A percentile compares a stretch with the other conserved stretches of the same genome.
These are phyloP conservation scores for Cololabis saira DNA, from an alignment of 2,113 vertebrate species.

Conservation along the genomic window DNA sequence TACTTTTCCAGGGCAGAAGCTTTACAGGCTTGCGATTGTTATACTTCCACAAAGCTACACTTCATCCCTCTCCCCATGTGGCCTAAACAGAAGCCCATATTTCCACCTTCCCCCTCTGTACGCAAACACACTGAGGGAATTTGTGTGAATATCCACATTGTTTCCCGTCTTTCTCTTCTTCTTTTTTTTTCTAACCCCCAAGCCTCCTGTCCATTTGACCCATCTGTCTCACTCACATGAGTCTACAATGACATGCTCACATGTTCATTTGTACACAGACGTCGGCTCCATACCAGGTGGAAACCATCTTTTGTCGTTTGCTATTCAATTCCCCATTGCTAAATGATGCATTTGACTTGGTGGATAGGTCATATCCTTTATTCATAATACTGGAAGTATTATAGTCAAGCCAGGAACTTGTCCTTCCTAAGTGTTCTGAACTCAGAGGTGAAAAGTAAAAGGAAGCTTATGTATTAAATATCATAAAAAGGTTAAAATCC, in stretches of 20 bases:
- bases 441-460: constrained; percentile 28
- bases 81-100: constrained; percentile 44
- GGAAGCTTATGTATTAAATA: constrained; percentile 25
- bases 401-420: constrained; percentile 49
- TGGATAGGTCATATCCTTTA: constrained; percentile 60
- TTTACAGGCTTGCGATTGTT: constrained; percentile 52
- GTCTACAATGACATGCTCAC: constrained; percentile 3
- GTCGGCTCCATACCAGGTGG: constrained; percentile 35
- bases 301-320: constrained; percentile 32
- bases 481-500: not conserved
- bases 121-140: constrained; percentile 28
- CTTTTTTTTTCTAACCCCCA: constrained; percentile 4
- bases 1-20: constrained; percentile 52
- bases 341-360: constrained; percentile 64
- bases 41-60: constrained; percentile 52
- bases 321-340: constrained; percentile 66
- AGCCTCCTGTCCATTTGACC: constrained; percentile 25
- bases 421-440: constrained; percentile 33
- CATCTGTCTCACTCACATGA: constrained; percentile 25
- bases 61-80: constrained; percentile 60
- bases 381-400: constrained; percentile 41
- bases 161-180: constrained; percentile 16
- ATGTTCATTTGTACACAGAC: constrained; percentile 6
- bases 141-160: constrained; percentile 58
- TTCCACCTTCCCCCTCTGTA: constrained; percentile 25